These are phyloP conservation scores for Eupithecia exiguata DNA, from an alignment of 2,888 invertebrate species.

Conservation along the genomic window DNA sequence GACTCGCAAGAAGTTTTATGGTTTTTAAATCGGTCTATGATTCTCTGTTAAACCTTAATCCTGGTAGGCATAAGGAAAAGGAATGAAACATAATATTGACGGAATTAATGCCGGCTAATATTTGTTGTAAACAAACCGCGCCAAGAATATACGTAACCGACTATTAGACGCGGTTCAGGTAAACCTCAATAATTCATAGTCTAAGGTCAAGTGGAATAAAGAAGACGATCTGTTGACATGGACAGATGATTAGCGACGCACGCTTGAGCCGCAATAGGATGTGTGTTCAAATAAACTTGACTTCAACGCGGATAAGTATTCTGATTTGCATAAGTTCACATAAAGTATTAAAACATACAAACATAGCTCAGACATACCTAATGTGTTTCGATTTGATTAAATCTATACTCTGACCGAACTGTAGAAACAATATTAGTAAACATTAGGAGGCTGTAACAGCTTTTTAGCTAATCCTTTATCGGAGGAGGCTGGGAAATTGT, in stretches of 20 bases:
- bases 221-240: neutral
- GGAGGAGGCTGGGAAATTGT: too few relatives aligned
- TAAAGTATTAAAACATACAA: neutral
- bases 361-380: neutral
- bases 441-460: too few relatives aligned
- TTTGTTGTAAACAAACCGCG: conserved; percentile 10
- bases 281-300: neutral
- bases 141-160: neutral
- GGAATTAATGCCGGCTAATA: neutral
- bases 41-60: neutral
- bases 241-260: conserved; percentile 9
- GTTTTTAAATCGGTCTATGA: too few relatives aligned
- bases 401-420: too few relatives aligned
- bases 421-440: too few relatives aligned
- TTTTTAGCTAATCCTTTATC: too few relatives aligned
- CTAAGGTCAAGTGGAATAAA: conserved; percentile 7
- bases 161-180: neutral
- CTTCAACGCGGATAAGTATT: neutral
- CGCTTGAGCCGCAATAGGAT: neutral
- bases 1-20: too few relatives aligned
- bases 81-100: neutral
- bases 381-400: neutral
- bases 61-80: neutral
- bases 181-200: conserved; percentile 3
- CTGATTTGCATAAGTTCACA: neutral